Evolutionary conservation across 2,888 invertebrate species (phyloP).

Genomic region (Acleris cristana): DNA sequence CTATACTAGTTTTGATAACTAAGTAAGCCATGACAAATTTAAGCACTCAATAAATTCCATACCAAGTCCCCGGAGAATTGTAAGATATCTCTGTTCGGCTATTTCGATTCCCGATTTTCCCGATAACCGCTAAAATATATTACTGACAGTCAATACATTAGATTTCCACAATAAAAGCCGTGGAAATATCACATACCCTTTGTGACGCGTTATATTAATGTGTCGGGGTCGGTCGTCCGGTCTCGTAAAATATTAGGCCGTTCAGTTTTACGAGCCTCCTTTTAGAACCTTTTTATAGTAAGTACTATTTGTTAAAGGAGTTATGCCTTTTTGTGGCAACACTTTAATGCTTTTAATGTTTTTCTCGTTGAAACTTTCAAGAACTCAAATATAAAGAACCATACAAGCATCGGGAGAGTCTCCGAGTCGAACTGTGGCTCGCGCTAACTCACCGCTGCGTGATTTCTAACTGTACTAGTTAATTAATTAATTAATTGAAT

Average conservation of each 20-base stretch:
- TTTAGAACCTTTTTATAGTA: background rate
- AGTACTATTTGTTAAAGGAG: constrained; percentile 1
- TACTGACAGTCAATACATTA: constrained; percentile 13
- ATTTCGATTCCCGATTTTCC: background rate
- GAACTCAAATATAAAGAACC: too few species aligned
- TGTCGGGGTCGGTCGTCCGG: background rate
- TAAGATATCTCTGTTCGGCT: background rate
- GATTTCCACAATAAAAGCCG: constrained; percentile 22
- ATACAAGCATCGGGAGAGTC: too few species aligned
- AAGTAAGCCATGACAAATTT: too few species aligned
- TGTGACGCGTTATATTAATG: constrained; percentile 22
- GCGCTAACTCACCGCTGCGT: too few species aligned
- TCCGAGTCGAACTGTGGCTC: too few species aligned
- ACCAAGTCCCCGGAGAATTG: background rate
- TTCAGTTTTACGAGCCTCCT: constrained; percentile 10
- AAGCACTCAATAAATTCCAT: too few species aligned
- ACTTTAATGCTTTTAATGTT: background rate
- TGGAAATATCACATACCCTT: constrained; percentile 14
- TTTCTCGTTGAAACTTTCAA: background rate
- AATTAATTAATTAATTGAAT: too few species aligned
- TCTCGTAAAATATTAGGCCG: constrained; percentile 5
- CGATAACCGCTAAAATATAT: background rate
- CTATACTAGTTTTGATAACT: too few species aligned
- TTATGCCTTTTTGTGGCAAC: background rate
- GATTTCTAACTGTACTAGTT: too few species aligned